phyloP scores from a whole-genome alignment of 2,888 invertebrate species.

The Tenthredo scrophulariae region DNA sequence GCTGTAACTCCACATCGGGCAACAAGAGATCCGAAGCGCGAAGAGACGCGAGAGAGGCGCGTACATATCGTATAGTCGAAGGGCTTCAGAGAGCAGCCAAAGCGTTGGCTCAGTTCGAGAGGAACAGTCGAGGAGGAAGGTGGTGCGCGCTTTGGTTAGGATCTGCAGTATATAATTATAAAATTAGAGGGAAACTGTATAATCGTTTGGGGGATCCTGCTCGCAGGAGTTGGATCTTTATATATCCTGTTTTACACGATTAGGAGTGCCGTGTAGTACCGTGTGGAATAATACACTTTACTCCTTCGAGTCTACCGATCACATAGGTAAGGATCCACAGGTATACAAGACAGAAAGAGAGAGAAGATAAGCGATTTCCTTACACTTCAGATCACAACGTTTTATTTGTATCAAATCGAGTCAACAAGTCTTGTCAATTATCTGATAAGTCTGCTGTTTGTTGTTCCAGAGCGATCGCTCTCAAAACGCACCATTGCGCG shows the following conservation, averaged over 20 bases:
- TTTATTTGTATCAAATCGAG: not conserved
- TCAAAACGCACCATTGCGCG: not conserved
- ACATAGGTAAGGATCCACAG: too few relatives aligned
- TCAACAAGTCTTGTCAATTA: not conserved
- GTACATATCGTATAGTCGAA: slow-evolving; percentile 15
- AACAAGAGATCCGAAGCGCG: slow-evolving; percentile 22
- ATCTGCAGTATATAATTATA: too few relatives aligned
- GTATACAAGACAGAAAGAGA: too few relatives aligned
- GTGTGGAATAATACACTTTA: slow-evolving; percentile 4
- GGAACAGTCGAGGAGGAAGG: slow-evolving; percentile 56
- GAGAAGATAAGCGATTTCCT: too few relatives aligned
- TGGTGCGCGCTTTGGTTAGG: slow-evolving; percentile 17
- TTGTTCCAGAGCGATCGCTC: not conserved
- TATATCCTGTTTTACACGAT: too few relatives aligned
- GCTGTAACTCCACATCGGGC: slow-evolving; percentile 12
- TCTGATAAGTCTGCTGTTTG: not conserved
- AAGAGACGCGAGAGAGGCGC: slow-evolving; percentile 38
- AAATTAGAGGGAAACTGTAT: not conserved
- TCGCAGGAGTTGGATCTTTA: too few relatives aligned
- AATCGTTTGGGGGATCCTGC: too few relatives aligned
- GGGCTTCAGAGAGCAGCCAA: slow-evolving; percentile 45
- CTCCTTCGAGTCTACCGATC: too few relatives aligned
- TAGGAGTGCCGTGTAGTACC: not conserved
- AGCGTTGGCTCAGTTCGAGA: slow-evolving; percentile 58
- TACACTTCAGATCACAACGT: too few relatives aligned